Base-by-base conservation (phyloP, 1,140 invertebrate species). In the Drosophila asahinai region DNA sequence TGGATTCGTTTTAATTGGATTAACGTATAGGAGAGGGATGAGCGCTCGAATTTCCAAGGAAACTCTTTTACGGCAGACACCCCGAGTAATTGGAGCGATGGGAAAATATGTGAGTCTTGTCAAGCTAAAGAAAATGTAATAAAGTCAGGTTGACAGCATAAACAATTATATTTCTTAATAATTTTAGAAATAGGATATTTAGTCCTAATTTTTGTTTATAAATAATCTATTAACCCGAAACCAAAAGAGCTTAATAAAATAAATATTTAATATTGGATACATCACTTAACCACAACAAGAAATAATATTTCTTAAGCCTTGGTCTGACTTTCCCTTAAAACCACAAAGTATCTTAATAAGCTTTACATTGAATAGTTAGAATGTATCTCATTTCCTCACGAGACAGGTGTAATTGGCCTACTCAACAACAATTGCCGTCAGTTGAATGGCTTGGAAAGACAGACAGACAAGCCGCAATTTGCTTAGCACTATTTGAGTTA, bases 1-100 rank as follows among this genome's bases (percentile, higher is more conserved):
- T 87, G 80, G 77, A 73, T 89, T 70, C 60, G 52, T 33, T 70
- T 40, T 80, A 74, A 86, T 86, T 86, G 77, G 70, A 70, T 86
- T 87, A 65, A 73, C 58, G 45, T 74, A 61, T 36, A 22, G 79
- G 76, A 60, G 57, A 59, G 51, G 61, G 38, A 65, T 67, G 71
- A 75, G 71, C 61, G 74, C 64, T 27, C 22, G 38, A 54, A 58
- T 38, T 70, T 65, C 79, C 61, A 33, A 48, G 43, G 17, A 19
- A 59, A 76, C 52, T 57, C 42, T 25, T 74, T 57, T 22, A 68
- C 14, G 27, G 19, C 19, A 14, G 43, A 17, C n/a, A 38, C 15
- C 30, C 8, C 14, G 27, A 27, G n/a, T 30, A 38, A 48, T 59
- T 40, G 30, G 19, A 22, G 15, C 11, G 52, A 14, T 4, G 12